phyloP scores from a whole-genome alignment of 2,797 vertebrate species.

The Spea hammondii region DNA sequence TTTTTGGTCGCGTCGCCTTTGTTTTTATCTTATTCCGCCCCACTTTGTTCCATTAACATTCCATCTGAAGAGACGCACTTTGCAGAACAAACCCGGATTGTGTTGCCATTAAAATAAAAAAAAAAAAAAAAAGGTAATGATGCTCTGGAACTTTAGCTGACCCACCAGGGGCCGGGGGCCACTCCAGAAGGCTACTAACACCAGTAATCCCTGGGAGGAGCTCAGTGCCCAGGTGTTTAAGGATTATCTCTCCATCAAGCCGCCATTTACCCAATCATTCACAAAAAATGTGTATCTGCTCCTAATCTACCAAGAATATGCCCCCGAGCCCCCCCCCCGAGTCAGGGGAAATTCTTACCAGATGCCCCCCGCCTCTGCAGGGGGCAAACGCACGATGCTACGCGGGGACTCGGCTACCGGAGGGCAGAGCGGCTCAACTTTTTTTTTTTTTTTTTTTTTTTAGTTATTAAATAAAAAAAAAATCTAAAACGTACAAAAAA shows the following conservation, averaged over 20 bases:
- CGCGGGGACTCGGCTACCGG: slow-evolving; percentile 11
- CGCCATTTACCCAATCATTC: slow-evolving; percentile 55
- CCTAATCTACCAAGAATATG: slow-evolving; percentile 44
- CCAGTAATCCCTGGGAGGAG: slow-evolving; percentile 55
- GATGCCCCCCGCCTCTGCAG: slow-evolving; percentile 27
- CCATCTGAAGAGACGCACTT: slow-evolving; percentile 40
- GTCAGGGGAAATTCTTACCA: slow-evolving; percentile 35
- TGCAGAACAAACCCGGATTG: slow-evolving; percentile 62
- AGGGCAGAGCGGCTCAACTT: not conserved
- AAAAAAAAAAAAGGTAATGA: not conserved
- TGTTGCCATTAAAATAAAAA: slow-evolving; percentile 30
- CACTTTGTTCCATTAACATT: slow-evolving; percentile 61
- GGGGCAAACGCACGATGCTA: slow-evolving; percentile 18
- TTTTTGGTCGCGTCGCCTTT: not conserved
- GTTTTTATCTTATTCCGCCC: not conserved
- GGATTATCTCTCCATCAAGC: slow-evolving; percentile 64
- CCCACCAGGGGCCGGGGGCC: slow-evolving; percentile 51
- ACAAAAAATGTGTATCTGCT: slow-evolving; percentile 23
- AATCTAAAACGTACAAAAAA: no score
- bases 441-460: not conserved
- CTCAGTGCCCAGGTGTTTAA: slow-evolving; percentile 63
- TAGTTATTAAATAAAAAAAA: no score
- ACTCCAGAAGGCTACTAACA: slow-evolving; percentile 5
- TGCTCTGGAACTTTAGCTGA: slow-evolving; percentile 56
- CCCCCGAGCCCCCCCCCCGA: slow-evolving; percentile 33